These are phyloP conservation scores for Trichonephila inaurata DNA, from an alignment of 1,140 invertebrate species.

Conservation along the genomic window DNA sequence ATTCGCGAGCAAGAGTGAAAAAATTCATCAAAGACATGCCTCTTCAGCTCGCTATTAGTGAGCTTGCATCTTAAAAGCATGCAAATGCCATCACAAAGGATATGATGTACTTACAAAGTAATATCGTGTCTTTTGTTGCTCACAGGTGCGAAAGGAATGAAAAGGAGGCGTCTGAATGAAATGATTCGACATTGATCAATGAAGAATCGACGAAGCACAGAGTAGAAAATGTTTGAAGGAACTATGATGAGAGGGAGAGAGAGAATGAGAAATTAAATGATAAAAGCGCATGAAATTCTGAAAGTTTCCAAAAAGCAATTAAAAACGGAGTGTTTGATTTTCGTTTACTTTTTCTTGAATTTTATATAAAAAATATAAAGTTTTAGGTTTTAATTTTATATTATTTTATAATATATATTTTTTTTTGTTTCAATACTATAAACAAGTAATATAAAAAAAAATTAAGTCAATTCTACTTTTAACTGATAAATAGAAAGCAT, in stretches of 20 bases:
- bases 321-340: background rate
- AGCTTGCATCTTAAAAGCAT: constrained; percentile 1
- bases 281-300: background rate
- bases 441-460: no score
- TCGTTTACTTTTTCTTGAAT: no score
- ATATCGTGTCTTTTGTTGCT: constrained; percentile 28
- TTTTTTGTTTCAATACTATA: no score
- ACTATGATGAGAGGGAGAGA: background rate
- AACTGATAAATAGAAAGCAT: no score
- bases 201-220: background rate
- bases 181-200: background rate
- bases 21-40: background rate
- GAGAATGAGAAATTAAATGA: background rate
- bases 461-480: no score
- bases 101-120: constrained; percentile 28
- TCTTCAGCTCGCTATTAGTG: background rate
- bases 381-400: no score
- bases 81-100: background rate
- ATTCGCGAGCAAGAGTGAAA: background rate
- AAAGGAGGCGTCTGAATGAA: background rate
- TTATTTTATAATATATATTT: no score
- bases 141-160: background rate
- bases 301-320: background rate
- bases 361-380: no score
- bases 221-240: background rate